These are phyloP conservation scores for Zophobas atratus DNA, from an alignment of 1,140 invertebrate species.

Conservation along the genomic window DNA sequence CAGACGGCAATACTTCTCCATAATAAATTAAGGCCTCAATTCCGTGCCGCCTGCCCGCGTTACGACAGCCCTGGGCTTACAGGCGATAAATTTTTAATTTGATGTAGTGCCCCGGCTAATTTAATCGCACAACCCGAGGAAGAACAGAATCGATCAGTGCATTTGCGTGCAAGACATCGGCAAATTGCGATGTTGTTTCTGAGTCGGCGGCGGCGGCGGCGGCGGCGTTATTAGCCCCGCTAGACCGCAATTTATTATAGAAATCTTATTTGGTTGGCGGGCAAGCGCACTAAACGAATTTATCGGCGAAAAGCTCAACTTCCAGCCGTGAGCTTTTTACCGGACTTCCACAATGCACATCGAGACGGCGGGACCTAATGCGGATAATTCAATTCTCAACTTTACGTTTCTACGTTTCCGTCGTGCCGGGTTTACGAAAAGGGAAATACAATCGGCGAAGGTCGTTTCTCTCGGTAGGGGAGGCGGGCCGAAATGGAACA, in stretches of 20 bases:
- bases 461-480: no score
- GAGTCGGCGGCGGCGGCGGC: neutral
- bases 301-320: constrained; percentile 27
- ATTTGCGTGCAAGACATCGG: no score
- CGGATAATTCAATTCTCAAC: constrained; percentile 19
- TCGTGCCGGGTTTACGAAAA: constrained; percentile 9
- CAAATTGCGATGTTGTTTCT: neutral
- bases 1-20: no score
- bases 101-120: neutral
- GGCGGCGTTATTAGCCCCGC: neutral
- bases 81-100: neutral
- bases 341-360: constrained; percentile 2
- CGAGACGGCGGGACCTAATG: constrained; percentile 5
- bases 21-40: no score
- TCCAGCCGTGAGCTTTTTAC: constrained; percentile 10
- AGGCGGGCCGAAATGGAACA: no score
- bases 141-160: neutral
- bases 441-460: neutral
- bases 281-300: constrained; percentile 30
- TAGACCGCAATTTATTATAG: constrained; percentile 28
- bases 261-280: constrained; percentile 35
- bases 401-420: constrained; percentile 9
- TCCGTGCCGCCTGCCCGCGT: no score
- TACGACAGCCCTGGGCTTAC: neutral
- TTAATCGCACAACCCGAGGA: neutral